A percentile compares a stretch with the other conserved stretches of the same genome.
Evolutionary conservation across 1,140 invertebrate species (phyloP).

Genomic region (Akabosia matsudoensis): DNA sequence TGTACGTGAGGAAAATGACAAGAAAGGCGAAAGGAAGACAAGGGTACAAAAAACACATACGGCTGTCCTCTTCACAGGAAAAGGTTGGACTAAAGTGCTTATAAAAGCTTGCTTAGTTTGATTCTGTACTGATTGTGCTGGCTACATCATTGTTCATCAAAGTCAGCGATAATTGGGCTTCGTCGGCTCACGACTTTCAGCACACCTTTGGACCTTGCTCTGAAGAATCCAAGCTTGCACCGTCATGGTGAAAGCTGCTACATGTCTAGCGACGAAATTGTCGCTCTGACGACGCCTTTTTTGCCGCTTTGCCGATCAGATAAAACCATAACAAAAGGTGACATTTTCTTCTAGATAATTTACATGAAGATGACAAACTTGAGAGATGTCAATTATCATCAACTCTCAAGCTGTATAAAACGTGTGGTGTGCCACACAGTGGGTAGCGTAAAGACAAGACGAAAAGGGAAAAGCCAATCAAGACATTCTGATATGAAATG

Average conservation of each 20-base stretch:
- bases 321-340: background rate
- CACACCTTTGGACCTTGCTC: background rate
- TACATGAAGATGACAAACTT: background rate
- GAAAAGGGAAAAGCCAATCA: too few species aligned
- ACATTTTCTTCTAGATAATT: background rate
- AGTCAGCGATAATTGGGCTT: slow-evolving; percentile 20
- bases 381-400: background rate
- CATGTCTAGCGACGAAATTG: too few species aligned
- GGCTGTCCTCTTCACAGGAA: background rate
- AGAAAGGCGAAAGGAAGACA: background rate
- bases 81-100: background rate
- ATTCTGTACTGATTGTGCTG: background rate
- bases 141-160: slow-evolving; percentile 19
- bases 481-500: too few species aligned
- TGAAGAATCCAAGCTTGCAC: too few species aligned
- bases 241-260: too few species aligned
- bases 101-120: background rate
- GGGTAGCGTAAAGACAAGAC: too few species aligned
- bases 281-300: background rate
- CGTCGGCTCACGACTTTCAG: background rate
- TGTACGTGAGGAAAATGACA: slow-evolving; percentile 11
- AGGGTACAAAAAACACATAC: background rate
- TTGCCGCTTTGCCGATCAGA: too few species aligned
- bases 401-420: too few species aligned
- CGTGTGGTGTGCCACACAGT: too few species aligned